These are phyloP conservation scores for Apodemia duryi DNA, from an alignment of 2,888 invertebrate species.

Conservation along the genomic window DNA sequence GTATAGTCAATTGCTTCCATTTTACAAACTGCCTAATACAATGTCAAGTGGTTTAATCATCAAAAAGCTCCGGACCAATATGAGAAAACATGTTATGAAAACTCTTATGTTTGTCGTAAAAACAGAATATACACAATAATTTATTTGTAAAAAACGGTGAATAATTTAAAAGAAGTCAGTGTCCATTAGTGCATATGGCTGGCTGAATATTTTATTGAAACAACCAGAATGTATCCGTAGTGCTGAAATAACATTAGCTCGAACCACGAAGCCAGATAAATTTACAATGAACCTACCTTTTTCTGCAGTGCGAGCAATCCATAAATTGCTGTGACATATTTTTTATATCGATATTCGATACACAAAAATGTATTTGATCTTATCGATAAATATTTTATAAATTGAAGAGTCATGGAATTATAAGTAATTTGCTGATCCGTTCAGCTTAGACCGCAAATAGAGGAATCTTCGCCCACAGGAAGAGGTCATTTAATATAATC, in stretches of 20 bases:
- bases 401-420: too few relatives aligned
- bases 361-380: neutral
- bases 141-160: slow-evolving; percentile 1
- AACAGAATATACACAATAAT: neutral
- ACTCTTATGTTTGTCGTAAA: neutral
- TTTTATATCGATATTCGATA: slow-evolving; percentile 19
- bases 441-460: too few relatives aligned
- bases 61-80: too few relatives aligned
- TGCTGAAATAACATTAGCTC: slow-evolving; percentile 54
- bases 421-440: too few relatives aligned
- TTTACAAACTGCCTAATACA: too few relatives aligned
- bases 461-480: too few relatives aligned
- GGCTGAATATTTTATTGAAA: slow-evolving; percentile 4
- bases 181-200: slow-evolving; percentile 9
- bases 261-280: slow-evolving; percentile 49
- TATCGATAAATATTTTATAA: neutral
- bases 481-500: too few relatives aligned
- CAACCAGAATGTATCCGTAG: slow-evolving; percentile 12
- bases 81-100: too few relatives aligned
- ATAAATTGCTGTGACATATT: slow-evolving; percentile 38
- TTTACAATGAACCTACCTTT: slow-evolving; percentile 58
- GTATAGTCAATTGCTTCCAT: too few relatives aligned
- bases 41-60: too few relatives aligned
- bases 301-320: slow-evolving; percentile 50
- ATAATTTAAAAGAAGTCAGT: neutral